These are phyloP conservation scores for Lerista edwardsae DNA, from an alignment of 2,797 vertebrate species.

Conservation along the genomic window DNA sequence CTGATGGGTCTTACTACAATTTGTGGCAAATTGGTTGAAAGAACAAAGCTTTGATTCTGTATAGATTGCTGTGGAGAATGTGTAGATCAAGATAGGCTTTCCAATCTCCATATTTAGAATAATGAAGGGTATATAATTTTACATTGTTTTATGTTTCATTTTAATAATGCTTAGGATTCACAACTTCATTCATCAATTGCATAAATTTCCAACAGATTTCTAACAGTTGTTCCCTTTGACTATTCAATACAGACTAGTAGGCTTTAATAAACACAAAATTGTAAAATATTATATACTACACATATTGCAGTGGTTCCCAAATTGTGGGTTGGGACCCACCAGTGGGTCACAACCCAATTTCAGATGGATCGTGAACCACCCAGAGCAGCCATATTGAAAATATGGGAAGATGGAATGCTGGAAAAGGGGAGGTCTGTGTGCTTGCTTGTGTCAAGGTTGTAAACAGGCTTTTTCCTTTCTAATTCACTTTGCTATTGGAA, in stretches of 20 bases:
- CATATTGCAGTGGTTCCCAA: too few species aligned
- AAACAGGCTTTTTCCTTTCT: too few species aligned
- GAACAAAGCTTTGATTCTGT: neutral
- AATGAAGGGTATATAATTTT: neutral
- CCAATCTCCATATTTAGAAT: too few species aligned
- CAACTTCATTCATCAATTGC: neutral
- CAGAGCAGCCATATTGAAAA: too few species aligned
- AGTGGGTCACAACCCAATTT: too few species aligned
- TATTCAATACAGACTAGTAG: neutral
- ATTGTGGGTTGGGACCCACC: too few species aligned
- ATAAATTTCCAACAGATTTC: neutral
- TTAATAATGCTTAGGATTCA: neutral
- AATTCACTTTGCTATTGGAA: too few species aligned
- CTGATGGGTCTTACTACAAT: neutral
- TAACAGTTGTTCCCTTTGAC: neutral
- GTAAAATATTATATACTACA: too few species aligned
- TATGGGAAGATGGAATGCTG: too few species aligned
- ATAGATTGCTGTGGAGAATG: neutral
- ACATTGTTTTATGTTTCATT: neutral
- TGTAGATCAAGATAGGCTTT: neutral
- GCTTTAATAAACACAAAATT: neutral
- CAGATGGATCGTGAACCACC: too few species aligned
- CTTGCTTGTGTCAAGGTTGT: too few species aligned
- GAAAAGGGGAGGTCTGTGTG: too few species aligned
- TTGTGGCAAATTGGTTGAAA: neutral